Conservation (phyloP, 2,888 invertebrate genomes). For the Dolomedes plantarius region DNA sequence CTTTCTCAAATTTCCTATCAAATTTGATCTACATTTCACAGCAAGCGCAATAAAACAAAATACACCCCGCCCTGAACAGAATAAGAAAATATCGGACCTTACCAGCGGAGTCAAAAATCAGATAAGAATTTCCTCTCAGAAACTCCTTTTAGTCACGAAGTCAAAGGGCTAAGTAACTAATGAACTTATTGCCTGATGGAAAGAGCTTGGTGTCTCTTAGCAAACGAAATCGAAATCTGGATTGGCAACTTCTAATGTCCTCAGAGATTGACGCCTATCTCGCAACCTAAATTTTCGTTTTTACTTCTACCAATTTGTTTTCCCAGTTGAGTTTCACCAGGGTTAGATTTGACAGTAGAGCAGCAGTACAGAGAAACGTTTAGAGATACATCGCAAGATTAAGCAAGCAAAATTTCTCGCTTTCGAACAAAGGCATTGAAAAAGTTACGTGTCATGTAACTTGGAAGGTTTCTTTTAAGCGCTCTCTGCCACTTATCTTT, state of each 20-base stretch:
- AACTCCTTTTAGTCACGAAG: neutral
- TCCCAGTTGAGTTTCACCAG: too few species aligned
- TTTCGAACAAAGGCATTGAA: neutral
- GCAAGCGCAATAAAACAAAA: neutral
- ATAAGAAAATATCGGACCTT: neutral
- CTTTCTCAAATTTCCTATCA: neutral
- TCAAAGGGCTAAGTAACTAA: constrained; percentile 1
- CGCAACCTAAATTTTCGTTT: constrained; percentile 37
- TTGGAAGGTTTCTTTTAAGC: too few species aligned
- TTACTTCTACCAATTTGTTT: neutral
- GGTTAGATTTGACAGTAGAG: neutral
- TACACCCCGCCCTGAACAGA: neutral
- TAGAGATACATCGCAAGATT: neutral
- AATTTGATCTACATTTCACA: neutral
- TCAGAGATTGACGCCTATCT: constrained; percentile 15
- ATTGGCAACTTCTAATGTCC: constrained; percentile 19
- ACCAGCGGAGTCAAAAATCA: neutral
- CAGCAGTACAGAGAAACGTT: neutral
- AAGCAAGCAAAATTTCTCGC: neutral
- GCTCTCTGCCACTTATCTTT: too few species aligned
- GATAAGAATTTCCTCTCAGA: neutral
- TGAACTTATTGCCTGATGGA: neutral
- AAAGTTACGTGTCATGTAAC: neutral
- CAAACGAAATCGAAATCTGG: neutral
- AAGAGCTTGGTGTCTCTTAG: neutral